Conservation (phyloP, 2,797 vertebrate genomes). For the Eulemur coronatus region DNA sequence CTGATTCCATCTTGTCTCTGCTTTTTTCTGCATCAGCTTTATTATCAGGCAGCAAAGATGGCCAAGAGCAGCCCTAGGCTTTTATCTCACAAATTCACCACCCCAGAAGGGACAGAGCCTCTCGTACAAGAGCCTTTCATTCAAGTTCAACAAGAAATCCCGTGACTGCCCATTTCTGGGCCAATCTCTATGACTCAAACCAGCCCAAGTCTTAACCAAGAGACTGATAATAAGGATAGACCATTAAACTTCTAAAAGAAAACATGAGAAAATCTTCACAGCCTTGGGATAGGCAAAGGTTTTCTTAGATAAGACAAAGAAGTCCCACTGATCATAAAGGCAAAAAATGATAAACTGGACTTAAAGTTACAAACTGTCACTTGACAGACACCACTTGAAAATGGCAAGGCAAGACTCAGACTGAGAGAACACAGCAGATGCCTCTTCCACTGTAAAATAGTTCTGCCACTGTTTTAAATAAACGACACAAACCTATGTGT, state of each 20-base stretch:
- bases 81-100: not conserved
- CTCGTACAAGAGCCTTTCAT: not conserved
- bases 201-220: not conserved
- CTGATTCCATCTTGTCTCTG: not conserved
- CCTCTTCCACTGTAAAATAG: not conserved
- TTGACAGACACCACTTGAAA: slow-evolving; percentile 6
- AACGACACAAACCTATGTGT: not conserved
- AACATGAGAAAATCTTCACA: not conserved
- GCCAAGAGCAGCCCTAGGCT: not conserved
- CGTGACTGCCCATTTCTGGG: not conserved
- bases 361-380: not conserved
- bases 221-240: not conserved
- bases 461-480: not conserved
- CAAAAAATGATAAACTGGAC: not conserved
- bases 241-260: slow-evolving; percentile 12
- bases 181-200: not conserved
- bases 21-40: not conserved
- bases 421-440: not conserved
- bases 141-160: not conserved
- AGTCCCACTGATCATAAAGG: not conserved
- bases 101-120: not conserved
- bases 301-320: not conserved
- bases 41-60: slow-evolving; percentile 1
- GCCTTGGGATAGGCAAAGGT: not conserved
- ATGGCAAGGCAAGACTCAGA: not conserved